Conservation (phyloP, 2,797 vertebrate species). For the Sarcophilus harrisii region DNA sequence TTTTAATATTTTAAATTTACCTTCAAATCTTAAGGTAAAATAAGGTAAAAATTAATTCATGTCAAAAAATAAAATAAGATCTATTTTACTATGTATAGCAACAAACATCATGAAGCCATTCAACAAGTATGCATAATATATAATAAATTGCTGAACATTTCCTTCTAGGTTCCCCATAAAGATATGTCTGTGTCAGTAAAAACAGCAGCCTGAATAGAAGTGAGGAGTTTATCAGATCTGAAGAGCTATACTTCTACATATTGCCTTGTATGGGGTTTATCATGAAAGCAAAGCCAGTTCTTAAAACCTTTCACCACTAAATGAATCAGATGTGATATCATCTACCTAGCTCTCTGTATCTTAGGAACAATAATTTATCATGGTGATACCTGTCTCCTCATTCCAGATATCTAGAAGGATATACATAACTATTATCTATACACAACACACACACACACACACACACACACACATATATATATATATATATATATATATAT, state of each 20-base stretch:
- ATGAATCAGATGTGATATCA: not conserved
- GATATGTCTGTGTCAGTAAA: not conserved
- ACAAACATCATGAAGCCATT: not conserved
- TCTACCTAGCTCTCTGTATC: not conserved
- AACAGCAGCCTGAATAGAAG: not conserved
- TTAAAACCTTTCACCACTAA: not conserved
- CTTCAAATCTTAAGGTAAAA: too few relatives aligned
- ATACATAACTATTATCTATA: too few relatives aligned
- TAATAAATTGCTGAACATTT: not conserved
- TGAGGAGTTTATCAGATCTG: not conserved
- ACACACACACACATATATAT: too few relatives aligned
- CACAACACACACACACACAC: too few relatives aligned
- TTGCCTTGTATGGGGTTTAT: not conserved
- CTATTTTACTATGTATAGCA: not conserved
- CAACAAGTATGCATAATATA: not conserved
- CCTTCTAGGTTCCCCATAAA: not conserved
- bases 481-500: not conserved
- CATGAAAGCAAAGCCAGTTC: not conserved
- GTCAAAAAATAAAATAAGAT: not conserved
- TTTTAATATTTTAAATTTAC: too few relatives aligned
- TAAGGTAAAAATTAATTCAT: not conserved
- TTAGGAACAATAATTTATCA: not conserved
- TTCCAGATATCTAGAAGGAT: not conserved
- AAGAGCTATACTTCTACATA: not conserved
- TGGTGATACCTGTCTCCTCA: not conserved